Conservation (phyloP, 2,113 vertebrate genomes). For the Physeter macrocephalus region DNA sequence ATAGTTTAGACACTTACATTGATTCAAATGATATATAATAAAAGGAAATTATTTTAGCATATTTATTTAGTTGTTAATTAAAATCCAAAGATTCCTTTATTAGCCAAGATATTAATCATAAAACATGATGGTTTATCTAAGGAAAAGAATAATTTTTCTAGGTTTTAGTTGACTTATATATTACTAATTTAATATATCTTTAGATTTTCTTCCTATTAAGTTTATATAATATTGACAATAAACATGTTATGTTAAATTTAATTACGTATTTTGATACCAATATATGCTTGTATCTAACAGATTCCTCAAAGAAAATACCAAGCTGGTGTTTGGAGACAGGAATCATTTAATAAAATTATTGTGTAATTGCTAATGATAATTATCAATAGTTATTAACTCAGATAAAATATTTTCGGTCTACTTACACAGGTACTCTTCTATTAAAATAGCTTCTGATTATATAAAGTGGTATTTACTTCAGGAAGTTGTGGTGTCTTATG, state of each 20-base stretch:
- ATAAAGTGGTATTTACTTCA: neutral
- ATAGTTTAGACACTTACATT: neutral
- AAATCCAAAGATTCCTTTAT: neutral
- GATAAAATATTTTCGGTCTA: neutral
- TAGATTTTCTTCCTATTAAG: neutral
- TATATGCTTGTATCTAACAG: neutral
- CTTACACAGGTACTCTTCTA: neutral
- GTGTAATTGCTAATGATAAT: neutral
- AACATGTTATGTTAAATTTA: neutral
- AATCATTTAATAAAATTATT: neutral
- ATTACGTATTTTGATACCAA: neutral
- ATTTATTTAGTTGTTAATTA: neutral
- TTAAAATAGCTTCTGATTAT: neutral
- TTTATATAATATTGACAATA: neutral
- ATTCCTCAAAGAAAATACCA: neutral
- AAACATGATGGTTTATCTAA: neutral
- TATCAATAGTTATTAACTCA: neutral
- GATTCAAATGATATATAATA: neutral
- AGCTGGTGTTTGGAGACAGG: neutral
- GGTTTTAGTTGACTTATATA: neutral
- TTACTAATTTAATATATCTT: neutral
- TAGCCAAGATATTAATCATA: neutral
- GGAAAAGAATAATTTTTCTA: constrained; percentile 4
- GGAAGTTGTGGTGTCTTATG: neutral
- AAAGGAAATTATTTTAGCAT: neutral